phyloP scores from a whole-genome alignment of 2,797 vertebrate genomes.

The Ambastaia sidthimunki region DNA sequence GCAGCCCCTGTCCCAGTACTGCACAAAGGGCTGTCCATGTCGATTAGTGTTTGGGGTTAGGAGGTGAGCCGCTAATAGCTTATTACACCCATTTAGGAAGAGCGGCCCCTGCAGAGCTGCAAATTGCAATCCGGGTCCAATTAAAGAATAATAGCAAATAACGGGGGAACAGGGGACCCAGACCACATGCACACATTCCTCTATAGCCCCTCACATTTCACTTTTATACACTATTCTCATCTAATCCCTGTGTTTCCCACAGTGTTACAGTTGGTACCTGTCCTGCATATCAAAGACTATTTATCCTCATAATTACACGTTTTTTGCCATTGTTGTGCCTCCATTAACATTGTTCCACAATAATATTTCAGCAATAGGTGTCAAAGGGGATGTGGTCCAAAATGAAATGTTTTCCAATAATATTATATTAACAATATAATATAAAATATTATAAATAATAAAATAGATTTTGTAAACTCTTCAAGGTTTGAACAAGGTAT shows the following conservation, averaged over 20 bases:
- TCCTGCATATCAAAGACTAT: constrained; percentile 30
- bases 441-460: too few species aligned
- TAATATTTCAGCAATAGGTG: constrained; percentile 22
- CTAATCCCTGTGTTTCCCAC: neutral
- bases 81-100: constrained; percentile 89
- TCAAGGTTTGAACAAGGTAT: too few species aligned
- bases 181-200: constrained; percentile 50
- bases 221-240: constrained; percentile 32
- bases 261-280: neutral
- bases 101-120: constrained; percentile 83
- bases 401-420: too few species aligned
- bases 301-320: constrained; percentile 49
- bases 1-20: constrained; percentile 72
- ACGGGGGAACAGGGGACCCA: constrained; percentile 14
- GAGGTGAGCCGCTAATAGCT: constrained; percentile 87
- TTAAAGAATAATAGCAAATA: constrained; percentile 81
- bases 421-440: too few species aligned
- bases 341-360: constrained; percentile 42
- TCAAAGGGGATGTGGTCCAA: too few species aligned
- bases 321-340: constrained; percentile 26
- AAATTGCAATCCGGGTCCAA: constrained; percentile 83
- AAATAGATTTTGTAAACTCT: too few species aligned
- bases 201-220: constrained; percentile 31
- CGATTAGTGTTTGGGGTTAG: constrained; percentile 83
- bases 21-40: constrained; percentile 90